phyloP scores from a whole-genome alignment of 92 coral and sea anemone genomes.

The Porites cylindrica region DNA sequence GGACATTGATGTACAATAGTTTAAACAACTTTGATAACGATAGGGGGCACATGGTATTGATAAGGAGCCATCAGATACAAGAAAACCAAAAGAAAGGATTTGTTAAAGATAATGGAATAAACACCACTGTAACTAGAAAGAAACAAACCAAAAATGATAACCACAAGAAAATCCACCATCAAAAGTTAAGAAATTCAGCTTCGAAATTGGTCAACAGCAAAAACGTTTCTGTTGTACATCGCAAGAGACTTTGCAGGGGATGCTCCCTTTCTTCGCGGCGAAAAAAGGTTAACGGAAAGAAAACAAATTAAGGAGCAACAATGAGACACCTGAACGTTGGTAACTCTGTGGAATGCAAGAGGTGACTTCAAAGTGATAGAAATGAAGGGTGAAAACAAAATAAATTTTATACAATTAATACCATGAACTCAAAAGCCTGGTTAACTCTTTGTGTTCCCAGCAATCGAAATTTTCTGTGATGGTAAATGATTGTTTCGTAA shows the following conservation, averaged over 20 bases:
- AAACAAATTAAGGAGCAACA: not conserved
- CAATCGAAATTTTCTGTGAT: no score
- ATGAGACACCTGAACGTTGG: not conserved
- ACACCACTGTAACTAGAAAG: not conserved
- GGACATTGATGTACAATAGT: slow-evolving; percentile 24
- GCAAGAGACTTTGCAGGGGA: slow-evolving; percentile 14
- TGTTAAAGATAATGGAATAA: not conserved
- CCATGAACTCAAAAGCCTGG: not conserved
- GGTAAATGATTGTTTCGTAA: no score
- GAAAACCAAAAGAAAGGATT: not conserved
- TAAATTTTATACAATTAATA: not conserved
- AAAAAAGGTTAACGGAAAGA: slow-evolving; percentile 9
- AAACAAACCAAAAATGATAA: not conserved
- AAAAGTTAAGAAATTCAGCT: not conserved
- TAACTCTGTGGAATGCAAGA: not conserved
- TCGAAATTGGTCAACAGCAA: not conserved
- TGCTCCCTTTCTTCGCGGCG: not conserved
- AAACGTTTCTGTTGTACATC: not conserved
- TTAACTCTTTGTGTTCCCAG: no score
- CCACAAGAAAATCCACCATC: not conserved
- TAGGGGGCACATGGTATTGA: slow-evolving; percentile 31
- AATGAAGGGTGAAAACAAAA: not conserved
- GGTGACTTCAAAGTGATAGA: not conserved
- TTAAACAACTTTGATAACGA: not conserved
- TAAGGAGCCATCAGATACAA: slow-evolving; percentile 27